Evolutionary conservation across 2,113 vertebrate genomes (phyloP), one percentile per base, ranked within the genome.

Genomic region (Eolophus roseicapilla): DNA sequence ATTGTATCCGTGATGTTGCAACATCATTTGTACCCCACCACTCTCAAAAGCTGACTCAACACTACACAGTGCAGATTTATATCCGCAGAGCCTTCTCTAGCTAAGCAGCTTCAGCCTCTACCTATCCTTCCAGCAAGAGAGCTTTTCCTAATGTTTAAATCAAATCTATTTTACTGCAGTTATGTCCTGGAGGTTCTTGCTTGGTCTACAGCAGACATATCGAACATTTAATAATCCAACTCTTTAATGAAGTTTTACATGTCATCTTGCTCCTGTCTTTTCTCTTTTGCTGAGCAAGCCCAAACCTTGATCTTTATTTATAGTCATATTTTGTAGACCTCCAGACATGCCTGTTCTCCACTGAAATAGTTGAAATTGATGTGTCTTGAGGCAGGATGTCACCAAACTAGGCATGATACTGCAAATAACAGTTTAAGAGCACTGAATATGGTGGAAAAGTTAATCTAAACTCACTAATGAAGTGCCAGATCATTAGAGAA

Each of bases 121-220:
- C 44, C 35, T 55, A 62, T 39, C 46, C 16, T 70, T 84, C 39
- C 46, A 76, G 63, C 35, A 80, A 31, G 10, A 37, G 12, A 86
- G 17, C 35, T 87, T 87, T 80, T 87, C 44, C 44, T 60, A 49
- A 35, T 25, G 13, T 76, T 93, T 64, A 83, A 82, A 82, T 65
- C 17, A 68, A 46, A 64, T 43, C 18, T 27, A 24, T 57, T 52
- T 67, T 50, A n/a, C 14, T 25, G 17, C 19, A 68, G 2, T 76
- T 82, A 24, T 60, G 79, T 69, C 65, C 37, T 50, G 19, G 29
- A 95, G 46, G 50, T 43, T 82, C 43, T 86, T 89, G 14, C 43
- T 84, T 89, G 50, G 11, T 70, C 63, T 84, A 70, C n/a, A 5
- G 52, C n/a, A 75, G 31, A 24, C 25, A 50, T 39, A 44, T 3